Base-by-base conservation (phyloP, 2,797 vertebrate genomes). In the Intellagama lesueurii region DNA sequence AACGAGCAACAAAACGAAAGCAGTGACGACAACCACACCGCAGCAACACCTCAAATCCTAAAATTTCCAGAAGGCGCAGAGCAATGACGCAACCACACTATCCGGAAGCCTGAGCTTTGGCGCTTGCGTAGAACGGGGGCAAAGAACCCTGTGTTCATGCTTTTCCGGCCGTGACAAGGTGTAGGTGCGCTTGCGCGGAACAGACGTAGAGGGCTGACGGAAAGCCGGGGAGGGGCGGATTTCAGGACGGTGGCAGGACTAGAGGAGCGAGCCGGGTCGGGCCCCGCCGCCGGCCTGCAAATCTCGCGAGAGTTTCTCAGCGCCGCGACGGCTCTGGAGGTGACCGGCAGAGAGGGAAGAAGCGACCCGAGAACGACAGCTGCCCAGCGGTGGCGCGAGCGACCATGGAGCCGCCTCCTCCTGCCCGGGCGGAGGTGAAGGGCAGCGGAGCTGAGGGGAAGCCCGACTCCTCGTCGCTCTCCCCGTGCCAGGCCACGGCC, bases 341-440 rank as follows among this genome's bases (percentile, higher is more conserved):
- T 96, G 96, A 96, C 96, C 95, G 96, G 95, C 93, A 87, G 95
- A 93, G 94, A 92, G 94, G 90, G 90, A 83, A 90, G 91, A 90
- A 30, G 85, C 83, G 93, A 64, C 60, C 19, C 9, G 30, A 32
- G 9, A 32, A 7, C 26, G 75, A 4, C 26, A 14, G 26, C 52
- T 2, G 89, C 80, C 47, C 44, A 64, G 93, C 44, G 91, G 89
- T 68, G 76, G 72, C 78, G 78, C 78, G 32, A 82, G 88, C 82
- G 87, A 93, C 40, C 88, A 92, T 49, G 90, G 87, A 16, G 91
- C 91, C 47, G 82, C 93, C 92, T 91, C 94, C 52, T 92, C 94
- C 73, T 47, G 78, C 79, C 80, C 35, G 16, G 73, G 64, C 73
- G 64, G 75, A 79, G 87, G 32, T 56, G 87, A 88, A 88, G 81